Conservation (phyloP, 2,888 invertebrate genomes). For the Apamea epomidion region DNA sequence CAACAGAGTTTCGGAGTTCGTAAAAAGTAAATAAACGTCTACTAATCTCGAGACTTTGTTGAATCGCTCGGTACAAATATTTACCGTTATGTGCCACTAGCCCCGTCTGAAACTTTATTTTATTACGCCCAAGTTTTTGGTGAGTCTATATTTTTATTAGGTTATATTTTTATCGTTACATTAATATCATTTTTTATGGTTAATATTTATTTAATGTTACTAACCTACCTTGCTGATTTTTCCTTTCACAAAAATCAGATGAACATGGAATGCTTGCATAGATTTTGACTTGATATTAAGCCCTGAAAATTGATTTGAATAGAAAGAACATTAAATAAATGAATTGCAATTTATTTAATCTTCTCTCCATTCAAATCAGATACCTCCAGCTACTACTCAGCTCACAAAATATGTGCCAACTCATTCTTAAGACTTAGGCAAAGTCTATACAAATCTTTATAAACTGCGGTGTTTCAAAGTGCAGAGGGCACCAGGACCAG, state of each 20-base stretch:
- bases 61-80: conserved; percentile 71
- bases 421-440: conserved; percentile 41
- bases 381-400: neutral
- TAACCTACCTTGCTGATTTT: neutral
- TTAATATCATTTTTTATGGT: conserved; percentile 10
- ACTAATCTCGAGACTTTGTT: conserved; percentile 58
- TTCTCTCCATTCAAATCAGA: neutral
- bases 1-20: conserved; percentile 58
- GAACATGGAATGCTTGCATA: neutral
- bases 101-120: conserved; percentile 51
- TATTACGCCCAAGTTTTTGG: conserved; percentile 38
- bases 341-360: neutral
- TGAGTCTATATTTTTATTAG: conserved; percentile 24
- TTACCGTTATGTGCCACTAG: conserved; percentile 56
- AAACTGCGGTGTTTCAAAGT: conserved; percentile 59
- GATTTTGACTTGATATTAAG: neutral
- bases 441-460: conserved; percentile 62
- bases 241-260: neutral
- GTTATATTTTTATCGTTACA: conserved; percentile 16
- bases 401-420: conserved; percentile 10
- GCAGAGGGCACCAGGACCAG: conserved; percentile 61
- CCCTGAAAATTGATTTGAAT: neutral
- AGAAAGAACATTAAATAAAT: neutral
- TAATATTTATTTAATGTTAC: conserved; percentile 4
- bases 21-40: conserved; percentile 68